Conservation (phyloP, 2,113 vertebrate species). For the Sprattus sprattus region DNA sequence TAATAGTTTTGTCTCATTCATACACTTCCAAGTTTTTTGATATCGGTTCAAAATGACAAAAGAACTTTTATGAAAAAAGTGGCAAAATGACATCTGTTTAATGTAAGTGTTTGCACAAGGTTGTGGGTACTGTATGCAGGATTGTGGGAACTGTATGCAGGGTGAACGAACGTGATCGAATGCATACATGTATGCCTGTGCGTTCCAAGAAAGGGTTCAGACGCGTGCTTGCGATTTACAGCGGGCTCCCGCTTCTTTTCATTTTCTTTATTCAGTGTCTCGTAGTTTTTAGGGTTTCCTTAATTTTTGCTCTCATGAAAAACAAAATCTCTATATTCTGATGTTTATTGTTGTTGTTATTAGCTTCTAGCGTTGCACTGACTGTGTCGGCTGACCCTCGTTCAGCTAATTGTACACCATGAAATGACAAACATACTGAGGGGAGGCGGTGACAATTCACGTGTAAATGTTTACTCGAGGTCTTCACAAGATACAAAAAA, state of each 20-base stretch:
- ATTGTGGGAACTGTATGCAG: too few species aligned
- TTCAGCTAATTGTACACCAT: constrained; percentile 79
- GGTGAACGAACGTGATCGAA: constrained; percentile 54
- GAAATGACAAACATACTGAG: constrained; percentile 77
- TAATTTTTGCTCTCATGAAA: constrained; percentile 68
- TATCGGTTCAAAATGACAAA: constrained; percentile 62
- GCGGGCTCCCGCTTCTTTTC: constrained; percentile 55
- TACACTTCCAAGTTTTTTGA: constrained; percentile 83
- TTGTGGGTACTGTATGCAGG: constrained; percentile 70
- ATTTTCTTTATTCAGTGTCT: constrained; percentile 60
- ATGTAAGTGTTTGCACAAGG: constrained; percentile 76
- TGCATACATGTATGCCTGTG: constrained; percentile 8
- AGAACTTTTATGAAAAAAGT: constrained; percentile 46
- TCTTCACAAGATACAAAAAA: constrained; percentile 76
- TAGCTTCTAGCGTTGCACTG: constrained; percentile 97
- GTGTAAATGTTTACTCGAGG: constrained; percentile 99
- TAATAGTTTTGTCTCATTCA: constrained; percentile 74
- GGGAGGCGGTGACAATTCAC: constrained; percentile 84
- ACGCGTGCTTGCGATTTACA: constrained; percentile 58
- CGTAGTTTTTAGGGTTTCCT: constrained; percentile 71
- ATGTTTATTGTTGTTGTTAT: constrained; percentile 75
- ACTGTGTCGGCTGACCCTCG: constrained; percentile 89
- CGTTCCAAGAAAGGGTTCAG: constrained; percentile 37
- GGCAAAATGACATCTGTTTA: constrained; percentile 66
- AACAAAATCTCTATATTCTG: constrained; percentile 65